A percentile compares a stretch with the other conserved stretches of the same genome.
Evolutionary conservation across 2,113 vertebrate species (phyloP).

Genomic region (Lanius ludovicianus): DNA sequence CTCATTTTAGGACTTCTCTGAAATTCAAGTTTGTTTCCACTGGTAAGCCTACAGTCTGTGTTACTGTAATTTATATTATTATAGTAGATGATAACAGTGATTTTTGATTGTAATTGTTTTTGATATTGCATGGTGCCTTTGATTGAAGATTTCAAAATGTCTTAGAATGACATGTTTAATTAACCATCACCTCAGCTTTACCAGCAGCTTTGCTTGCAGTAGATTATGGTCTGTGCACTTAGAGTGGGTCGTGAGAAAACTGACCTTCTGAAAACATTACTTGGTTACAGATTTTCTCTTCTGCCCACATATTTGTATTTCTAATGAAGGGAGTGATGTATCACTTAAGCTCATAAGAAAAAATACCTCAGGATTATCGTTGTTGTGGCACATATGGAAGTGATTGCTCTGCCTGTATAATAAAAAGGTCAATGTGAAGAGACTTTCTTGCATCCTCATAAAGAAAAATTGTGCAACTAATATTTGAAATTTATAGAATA

Average conservation of each 20-base stretch:
- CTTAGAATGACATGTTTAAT: neutral
- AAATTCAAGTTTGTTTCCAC: neutral
- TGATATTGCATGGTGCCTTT: neutral
- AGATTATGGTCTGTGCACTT: neutral
- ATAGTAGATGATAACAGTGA: neutral
- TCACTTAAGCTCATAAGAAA: neutral
- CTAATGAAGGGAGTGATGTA: neutral
- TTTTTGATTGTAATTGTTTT: neutral
- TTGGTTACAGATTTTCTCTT: neutral
- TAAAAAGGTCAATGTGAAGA: neutral
- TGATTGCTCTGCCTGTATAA: neutral
- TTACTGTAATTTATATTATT: neutral
- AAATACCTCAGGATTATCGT: neutral
- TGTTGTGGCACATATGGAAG: neutral
- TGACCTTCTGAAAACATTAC: neutral
- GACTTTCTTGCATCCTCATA: neutral
- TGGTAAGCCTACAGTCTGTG: neutral
- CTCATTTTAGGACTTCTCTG: neutral
- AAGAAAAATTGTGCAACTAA: constrained; percentile 11
- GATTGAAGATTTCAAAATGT: neutral
- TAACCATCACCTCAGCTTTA: neutral
- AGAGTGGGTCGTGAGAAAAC: neutral
- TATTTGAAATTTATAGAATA: neutral
- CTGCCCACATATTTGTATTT: constrained; percentile 3
- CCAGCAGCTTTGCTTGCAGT: neutral